Conservation (phyloP, 2,113 vertebrate genomes). For the Atractosteus spatula region DNA sequence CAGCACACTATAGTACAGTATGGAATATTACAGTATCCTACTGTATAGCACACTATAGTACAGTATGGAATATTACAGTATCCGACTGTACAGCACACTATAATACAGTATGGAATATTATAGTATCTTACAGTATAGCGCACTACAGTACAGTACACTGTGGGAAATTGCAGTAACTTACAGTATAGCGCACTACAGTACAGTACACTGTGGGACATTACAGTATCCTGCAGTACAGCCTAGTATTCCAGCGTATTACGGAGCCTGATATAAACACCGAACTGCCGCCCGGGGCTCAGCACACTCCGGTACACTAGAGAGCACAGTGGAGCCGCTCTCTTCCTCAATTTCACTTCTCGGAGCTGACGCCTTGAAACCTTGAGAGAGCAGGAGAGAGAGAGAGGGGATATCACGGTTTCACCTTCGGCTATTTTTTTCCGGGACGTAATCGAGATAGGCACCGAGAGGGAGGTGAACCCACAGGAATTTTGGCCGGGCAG, state of each 20-base stretch:
- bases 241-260: too few species aligned
- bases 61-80: too few species aligned
- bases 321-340: not conserved
- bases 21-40: too few species aligned
- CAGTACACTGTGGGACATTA: too few species aligned
- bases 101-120: not conserved
- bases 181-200: not conserved
- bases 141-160: not conserved
- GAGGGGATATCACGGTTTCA: not conserved
- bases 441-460: not conserved
- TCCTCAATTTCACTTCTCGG: not conserved
- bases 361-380: not conserved
- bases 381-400: not conserved
- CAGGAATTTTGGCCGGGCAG: too few species aligned
- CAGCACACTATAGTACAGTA: not conserved
- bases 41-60: too few species aligned
- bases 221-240: too few species aligned
- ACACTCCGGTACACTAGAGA: too few species aligned
- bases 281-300: too few species aligned
- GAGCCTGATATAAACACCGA: too few species aligned
- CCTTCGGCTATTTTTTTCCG: not conserved
- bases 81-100: not conserved
- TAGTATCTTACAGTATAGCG: too few species aligned
- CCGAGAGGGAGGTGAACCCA: not conserved
- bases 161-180: too few species aligned